phyloP scores from a whole-genome alignment of 2,797 vertebrate genomes.

The Distichodus sexfasciatus region DNA sequence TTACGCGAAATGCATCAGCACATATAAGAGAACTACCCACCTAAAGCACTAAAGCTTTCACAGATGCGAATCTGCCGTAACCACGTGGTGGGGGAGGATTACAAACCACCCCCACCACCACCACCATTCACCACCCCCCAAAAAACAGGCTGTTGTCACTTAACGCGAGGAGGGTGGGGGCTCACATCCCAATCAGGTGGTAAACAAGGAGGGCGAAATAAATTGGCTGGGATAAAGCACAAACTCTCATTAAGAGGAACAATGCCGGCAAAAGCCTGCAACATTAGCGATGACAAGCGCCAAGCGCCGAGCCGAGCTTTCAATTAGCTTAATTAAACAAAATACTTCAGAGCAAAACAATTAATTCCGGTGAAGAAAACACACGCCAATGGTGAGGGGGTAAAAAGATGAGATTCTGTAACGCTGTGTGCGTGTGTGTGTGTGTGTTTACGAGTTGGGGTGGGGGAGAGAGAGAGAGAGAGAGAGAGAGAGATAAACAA shows the following conservation, averaged over 20 bases:
- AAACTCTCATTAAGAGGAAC: constrained; percentile 46
- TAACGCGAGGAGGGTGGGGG: not conserved
- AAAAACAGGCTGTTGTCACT: too few relatives aligned
- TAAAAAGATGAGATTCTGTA: not conserved
- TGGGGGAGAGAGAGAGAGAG: not conserved
- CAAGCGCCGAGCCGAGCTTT: constrained; percentile 57
- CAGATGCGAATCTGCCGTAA: too few relatives aligned
- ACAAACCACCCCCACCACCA: too few relatives aligned
- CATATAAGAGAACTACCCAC: constrained; percentile 2
- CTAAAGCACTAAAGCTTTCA: too few relatives aligned
- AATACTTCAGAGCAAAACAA: constrained; percentile 57
- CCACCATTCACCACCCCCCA: too few relatives aligned
- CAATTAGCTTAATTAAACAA: constrained; percentile 73
- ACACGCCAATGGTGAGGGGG: constrained; percentile 32
- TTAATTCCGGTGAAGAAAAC: constrained; percentile 57
- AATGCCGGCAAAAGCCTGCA: constrained; percentile 31
- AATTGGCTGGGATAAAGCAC: constrained; percentile 22
- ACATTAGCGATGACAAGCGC: constrained; percentile 41
- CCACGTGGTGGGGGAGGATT: too few relatives aligned
- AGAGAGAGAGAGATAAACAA: not conserved
- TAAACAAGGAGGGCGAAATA: constrained; percentile 27
- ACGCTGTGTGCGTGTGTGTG: not conserved
- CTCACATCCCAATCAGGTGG: too few relatives aligned
- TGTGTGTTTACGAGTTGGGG: too few relatives aligned
- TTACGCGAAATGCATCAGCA: not conserved